Conservation (phyloP, 2,888 invertebrate genomes). For the Lasioglossum oenotherae region DNA sequence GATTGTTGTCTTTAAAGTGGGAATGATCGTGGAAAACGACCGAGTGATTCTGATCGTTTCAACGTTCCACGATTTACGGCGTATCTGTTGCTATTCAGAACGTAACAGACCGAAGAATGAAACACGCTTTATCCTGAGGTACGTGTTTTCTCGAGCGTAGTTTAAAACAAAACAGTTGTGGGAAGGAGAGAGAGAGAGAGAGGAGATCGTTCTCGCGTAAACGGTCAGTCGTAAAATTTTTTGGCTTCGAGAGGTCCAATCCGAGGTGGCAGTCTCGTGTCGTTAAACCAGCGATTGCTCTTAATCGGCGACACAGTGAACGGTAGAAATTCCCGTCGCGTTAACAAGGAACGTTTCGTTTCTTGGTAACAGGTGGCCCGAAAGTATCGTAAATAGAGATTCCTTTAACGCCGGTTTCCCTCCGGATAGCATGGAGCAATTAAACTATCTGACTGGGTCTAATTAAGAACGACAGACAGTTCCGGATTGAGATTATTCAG, state of each 20-base stretch:
- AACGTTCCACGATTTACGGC: constrained; percentile 37
- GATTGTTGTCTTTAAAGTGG: constrained; percentile 17
- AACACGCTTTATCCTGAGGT: neutral
- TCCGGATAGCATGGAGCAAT: constrained; percentile 37
- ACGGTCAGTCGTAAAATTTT: constrained; percentile 1
- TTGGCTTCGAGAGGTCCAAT: neutral
- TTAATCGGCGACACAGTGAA: constrained; percentile 26
- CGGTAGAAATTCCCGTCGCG: constrained; percentile 41
- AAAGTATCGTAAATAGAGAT: constrained; percentile 64
- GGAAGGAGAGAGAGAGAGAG: neutral
- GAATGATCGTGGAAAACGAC: constrained; percentile 34
- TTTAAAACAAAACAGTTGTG: neutral
- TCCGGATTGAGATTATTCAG: constrained; percentile 53
- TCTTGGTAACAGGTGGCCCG: constrained; percentile 61
- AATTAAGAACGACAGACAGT: constrained; percentile 57
- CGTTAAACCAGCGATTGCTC: neutral
- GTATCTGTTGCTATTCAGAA: constrained; percentile 19
- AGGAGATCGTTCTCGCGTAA: neutral
- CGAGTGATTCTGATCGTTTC: constrained; percentile 41
- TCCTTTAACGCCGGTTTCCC: constrained; percentile 32
- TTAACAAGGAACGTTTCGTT: constrained; percentile 52
- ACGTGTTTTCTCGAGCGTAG: neutral
- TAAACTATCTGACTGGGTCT: constrained; percentile 55
- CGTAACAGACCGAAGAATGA: constrained; percentile 13
- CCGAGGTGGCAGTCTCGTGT: neutral